A percentile compares a stretch with the other conserved stretches of the same genome.
Conservation (phyloP, 1,140 invertebrate genomes). For the Caenorhabditis remanei region DNA sequence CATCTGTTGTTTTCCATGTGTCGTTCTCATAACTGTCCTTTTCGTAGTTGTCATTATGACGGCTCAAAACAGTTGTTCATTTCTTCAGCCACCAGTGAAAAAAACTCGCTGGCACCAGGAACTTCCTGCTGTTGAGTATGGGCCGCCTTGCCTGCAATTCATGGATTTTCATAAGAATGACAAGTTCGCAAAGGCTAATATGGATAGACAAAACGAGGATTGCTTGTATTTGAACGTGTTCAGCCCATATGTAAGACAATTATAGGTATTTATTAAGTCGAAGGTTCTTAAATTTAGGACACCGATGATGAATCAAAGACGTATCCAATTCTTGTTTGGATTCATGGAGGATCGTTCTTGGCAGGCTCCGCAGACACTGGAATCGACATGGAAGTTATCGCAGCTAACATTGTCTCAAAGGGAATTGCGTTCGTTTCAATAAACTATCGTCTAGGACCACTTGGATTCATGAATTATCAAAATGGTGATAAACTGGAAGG, state of each 20-base stretch:
- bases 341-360: constrained; percentile 94
- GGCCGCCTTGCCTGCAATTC: constrained; percentile 76
- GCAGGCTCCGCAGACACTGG: constrained; percentile 85
- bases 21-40: neutral
- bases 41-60: neutral
- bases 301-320: constrained; percentile 82
- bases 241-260: constrained; percentile 81
- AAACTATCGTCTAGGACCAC: constrained; percentile 94
- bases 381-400: constrained; percentile 73
- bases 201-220: constrained; percentile 85
- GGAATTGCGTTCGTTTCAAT: constrained; percentile 94
- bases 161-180: constrained; percentile 77
- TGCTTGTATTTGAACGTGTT: constrained; percentile 93
- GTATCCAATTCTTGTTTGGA: constrained; percentile 95
- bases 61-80: constrained; percentile 1
- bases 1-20: neutral
- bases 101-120: constrained; percentile 76
- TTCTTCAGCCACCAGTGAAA: constrained; percentile 75
- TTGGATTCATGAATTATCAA: constrained; percentile 79
- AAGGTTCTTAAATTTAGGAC: constrained; percentile 68
- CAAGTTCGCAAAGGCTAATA: constrained; percentile 71
- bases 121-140: constrained; percentile 75
- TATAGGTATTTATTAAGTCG: neutral
- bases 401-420: constrained; percentile 82
- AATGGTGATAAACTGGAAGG: constrained; percentile 69